Evolutionary conservation across 2,888 invertebrate species (phyloP), one percentile per base, ranked within the genome.

Genomic region (Ferdinandea cuprea): DNA sequence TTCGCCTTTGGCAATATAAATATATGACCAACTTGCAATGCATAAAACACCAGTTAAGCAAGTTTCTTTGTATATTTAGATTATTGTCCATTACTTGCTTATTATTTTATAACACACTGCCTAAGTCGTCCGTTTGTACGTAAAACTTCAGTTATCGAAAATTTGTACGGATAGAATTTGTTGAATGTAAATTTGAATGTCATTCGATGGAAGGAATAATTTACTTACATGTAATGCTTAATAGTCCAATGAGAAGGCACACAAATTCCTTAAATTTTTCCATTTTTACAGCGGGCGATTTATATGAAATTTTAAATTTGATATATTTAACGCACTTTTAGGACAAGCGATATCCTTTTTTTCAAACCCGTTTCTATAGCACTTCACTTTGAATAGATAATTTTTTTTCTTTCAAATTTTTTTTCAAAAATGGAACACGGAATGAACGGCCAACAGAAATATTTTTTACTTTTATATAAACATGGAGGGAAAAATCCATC

Each of bases 1-100:
- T 73, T 76, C 54, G 83, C 83, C 83, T 61, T 66, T 78, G 72
- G 83, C 78, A 73, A 68, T 50, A 78, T 66, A 66, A 73, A 68
- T 50, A 78, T 66, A 66, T 83, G 83, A 66, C 77, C 83, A 83
- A 83, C 72, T 83, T 78, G 61, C n/a, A 48, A 83, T 78, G 83
- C 77, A 83, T 78, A 83, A 78, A 72, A 77, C 83, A 83, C 83
- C 83, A 83, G 83, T 78, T 83, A 30, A 73, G 61, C 83, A 37
- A 44, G 83, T 83, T 83, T 72, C 42, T 32, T 61, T 61, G 35
- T 56, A 19, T 66, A 46, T 69, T 63, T 73, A 52, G 65, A 35
- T 42, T 25, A 56, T 48, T 69, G 63, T 52, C 48, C 52, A 69
- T 54, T 63, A 44, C 54, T 56, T 54, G 17, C 42, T 59, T 42